Base-by-base conservation (phyloP, 2,888 invertebrate genomes). In the Platerodrilus igneus region DNA sequence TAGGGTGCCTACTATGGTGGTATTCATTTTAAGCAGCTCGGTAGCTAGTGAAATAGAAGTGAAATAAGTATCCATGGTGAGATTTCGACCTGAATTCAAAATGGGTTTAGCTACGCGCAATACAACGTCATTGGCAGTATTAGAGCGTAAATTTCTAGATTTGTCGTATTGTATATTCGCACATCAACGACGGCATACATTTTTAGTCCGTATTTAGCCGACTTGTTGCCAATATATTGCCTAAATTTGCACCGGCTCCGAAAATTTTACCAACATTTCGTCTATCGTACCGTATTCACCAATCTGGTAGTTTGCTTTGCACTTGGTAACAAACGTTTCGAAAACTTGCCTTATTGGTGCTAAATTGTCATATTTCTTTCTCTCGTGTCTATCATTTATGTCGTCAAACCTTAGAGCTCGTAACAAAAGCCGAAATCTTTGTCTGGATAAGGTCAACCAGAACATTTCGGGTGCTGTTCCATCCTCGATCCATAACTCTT, bases 51-150 rank as follows among this genome's bases (percentile, higher is more conserved):
- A 28, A 16, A 36, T 11, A 9, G 28, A 36, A 9, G 28, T 36
- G 16, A 36, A 36, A n/a, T 8, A 36, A 11, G 27, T 34, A 10
- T 34, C 17, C 9, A 15, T 44, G 2, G 55, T 57, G n/a, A n/a
- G n/a, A 17, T 48, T 29, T 33, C 46, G 50, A 5, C 21, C 14
- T 23, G 15, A 57, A 58, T 18, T 23, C 4, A 6, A 6, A 6
- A 23, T 9, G 4, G 23, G 23, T 23, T 23, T 9, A 6, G n/a
- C 4, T 4, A 23, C 4, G 5, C 23, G 4, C 9, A 8, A 8
- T 9, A 23, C 23, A 4, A 23, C 4, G 5, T 7, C 14, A 10
- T 7, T 5, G n/a, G n/a, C n/a, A n/a, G n/a, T n/a, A n/a, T n/a
- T n/a, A n/a, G n/a, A n/a, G n/a, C n/a, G n/a, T n/a, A n/a, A n/a